These are phyloP conservation scores for Marisa cornuarietis DNA, from an alignment of 1,140 invertebrate species.

Conservation along the genomic window DNA sequence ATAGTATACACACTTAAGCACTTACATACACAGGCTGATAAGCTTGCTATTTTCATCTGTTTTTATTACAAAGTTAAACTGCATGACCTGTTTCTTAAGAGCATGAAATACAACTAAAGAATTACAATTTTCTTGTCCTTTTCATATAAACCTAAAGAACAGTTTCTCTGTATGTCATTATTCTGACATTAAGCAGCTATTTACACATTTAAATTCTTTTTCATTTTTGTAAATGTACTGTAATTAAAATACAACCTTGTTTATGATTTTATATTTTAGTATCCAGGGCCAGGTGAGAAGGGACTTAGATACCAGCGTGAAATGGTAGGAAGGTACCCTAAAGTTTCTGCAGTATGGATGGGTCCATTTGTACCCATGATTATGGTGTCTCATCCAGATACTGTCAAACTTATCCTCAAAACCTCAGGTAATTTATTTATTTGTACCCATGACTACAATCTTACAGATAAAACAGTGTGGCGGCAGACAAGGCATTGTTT, in stretches of 20 bases:
- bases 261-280: slow-evolving; percentile 26
- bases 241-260: not conserved
- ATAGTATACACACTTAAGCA: too few species aligned
- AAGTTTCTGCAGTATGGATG: slow-evolving; percentile 19
- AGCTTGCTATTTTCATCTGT: too few species aligned
- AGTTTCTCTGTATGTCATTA: not conserved
- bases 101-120: too few species aligned
- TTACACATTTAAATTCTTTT: not conserved
- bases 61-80: too few species aligned
- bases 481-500: not conserved
- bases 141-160: not conserved
- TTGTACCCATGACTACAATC: not conserved
- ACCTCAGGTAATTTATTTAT: slow-evolving; percentile 19
- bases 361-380: slow-evolving; percentile 15
- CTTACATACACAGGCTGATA: too few species aligned
- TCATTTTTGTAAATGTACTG: not conserved
- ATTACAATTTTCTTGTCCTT: not conserved
- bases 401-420: slow-evolving; percentile 17
- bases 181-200: not conserved
- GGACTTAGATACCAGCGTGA: slow-evolving; percentile 41
- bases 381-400: slow-evolving; percentile 13
- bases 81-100: too few species aligned
- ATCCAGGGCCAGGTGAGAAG: slow-evolving; percentile 46
- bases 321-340: slow-evolving; percentile 26
- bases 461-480: not conserved